Base-by-base conservation (phyloP, 2,888 invertebrate species). In the Diplolepis rosae region DNA sequence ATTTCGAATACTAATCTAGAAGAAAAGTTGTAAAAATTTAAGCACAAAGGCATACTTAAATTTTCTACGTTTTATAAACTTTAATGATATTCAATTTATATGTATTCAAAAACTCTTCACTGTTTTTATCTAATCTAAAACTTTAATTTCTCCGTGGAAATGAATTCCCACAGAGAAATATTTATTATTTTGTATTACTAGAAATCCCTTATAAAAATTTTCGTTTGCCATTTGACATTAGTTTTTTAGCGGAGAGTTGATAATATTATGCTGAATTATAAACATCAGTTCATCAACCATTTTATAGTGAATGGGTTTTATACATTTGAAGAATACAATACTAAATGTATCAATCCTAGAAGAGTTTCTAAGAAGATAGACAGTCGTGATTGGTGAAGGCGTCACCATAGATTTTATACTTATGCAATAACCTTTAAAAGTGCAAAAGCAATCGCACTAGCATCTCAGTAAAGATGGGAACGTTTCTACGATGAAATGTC, bases 361-460 rank as follows among this genome's bases (percentile, higher is more conserved):
- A 56, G 32, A 56, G 22, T 22, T 35, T 39, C 22, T 11, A 32
- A 7, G 66, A 69, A 66, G 72, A 69, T 50, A 61, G 51, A 68
- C 71, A 68, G 68, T 35, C 56, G 65, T 65, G 70, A 72, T 72
- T 67, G 74, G 70, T 56, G 66, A 22, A 28, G 48, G 22, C 61
- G 39, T 22, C 45, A 66, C 65, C 5, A 69, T 28, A 45, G 69
- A 69, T 77, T 75, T 75, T 69, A 74, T 70, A 72, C 71, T 30
- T 52, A 42, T 28, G 69, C 65, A 66, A 72, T 76, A 77, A 75
- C 68, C 68, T 73, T 73, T 76, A 69, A 71, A 71, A 74, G 70
- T 52, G 67, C 61, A 72, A 70, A 70, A 77, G 70, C 71, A 77
- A 78, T 77, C 72, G 70, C 54, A 72, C 42, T 52, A 69, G 61